phyloP scores from a whole-genome alignment of 2,113 vertebrate species.

The Montifringilla adamsi region DNA sequence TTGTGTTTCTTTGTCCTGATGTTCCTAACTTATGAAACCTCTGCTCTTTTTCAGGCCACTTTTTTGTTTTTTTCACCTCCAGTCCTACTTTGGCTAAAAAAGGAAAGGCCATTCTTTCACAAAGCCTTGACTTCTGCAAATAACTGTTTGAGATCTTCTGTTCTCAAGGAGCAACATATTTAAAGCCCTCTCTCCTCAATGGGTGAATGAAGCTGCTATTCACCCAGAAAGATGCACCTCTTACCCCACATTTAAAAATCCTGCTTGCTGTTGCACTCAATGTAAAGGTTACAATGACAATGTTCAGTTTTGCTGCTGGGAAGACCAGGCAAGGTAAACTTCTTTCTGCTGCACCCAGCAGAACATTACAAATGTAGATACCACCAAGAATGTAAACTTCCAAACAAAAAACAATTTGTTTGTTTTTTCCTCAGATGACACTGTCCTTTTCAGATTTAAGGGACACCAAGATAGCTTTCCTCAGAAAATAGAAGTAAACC shows the following conservation, averaged over 20 bases:
- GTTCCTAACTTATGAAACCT: neutral
- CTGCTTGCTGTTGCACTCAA: neutral
- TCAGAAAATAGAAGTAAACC: neutral
- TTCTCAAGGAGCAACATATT: neutral
- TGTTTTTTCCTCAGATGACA: neutral
- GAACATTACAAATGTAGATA: accelerated
- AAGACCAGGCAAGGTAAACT: neutral
- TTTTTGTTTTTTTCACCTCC: neutral
- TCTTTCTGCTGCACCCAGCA: neutral
- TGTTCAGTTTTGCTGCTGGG: neutral
- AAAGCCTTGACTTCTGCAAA: neutral
- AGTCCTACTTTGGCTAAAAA: neutral
- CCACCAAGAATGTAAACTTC: neutral
- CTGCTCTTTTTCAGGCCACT: neutral
- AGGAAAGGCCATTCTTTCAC: neutral
- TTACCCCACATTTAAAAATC: neutral
- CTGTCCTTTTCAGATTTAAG: neutral
- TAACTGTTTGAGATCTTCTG: neutral
- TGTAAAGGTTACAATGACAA: neutral
- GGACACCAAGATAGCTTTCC: neutral
- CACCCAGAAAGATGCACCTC: accelerated
- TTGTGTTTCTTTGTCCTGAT: neutral
- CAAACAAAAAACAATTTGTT: neutral
- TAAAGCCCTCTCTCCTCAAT: neutral
- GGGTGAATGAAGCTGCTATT: neutral